Evolutionary conservation across 2,797 vertebrate genomes (phyloP).

Genomic region (Triplophysa bombifrons): DNA sequence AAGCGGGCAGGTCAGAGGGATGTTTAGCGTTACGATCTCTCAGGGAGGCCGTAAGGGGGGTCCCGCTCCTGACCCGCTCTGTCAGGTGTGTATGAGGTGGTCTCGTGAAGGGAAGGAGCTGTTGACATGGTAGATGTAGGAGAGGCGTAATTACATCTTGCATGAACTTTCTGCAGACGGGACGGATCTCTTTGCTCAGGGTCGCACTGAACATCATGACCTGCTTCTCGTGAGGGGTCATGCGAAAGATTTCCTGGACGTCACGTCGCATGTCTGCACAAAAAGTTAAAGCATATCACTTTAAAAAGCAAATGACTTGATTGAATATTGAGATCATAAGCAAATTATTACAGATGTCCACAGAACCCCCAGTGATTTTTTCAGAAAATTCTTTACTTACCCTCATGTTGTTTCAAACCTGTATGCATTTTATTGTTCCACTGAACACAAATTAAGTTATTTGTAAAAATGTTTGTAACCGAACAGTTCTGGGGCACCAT

Average conservation of each 20-base stretch:
- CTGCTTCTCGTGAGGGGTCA: conserved; percentile 88
- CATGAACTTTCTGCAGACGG: conserved; percentile 89
- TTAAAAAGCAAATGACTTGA: background rate
- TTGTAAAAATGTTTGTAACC: too few relatives aligned
- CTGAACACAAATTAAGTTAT: too few relatives aligned
- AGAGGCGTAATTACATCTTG: conserved; percentile 85
- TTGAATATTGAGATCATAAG: background rate
- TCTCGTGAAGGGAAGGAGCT: conserved; percentile 42
- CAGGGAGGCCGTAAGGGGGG: conserved; percentile 29
- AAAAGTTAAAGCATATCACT: background rate
- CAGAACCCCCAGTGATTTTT: too few relatives aligned
- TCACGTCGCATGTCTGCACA: conserved; percentile 82
- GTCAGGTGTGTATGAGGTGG: conserved; percentile 34
- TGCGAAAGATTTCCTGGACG: conserved; percentile 88
- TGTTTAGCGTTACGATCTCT: conserved; percentile 18
- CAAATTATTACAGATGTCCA: background rate
- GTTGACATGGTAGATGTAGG: conserved; percentile 59
- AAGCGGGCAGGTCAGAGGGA: conserved; percentile 2
- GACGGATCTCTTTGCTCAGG: conserved; percentile 86
- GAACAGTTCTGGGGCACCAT: too few relatives aligned
- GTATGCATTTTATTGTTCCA: too few relatives aligned
- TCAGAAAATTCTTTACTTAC: too few relatives aligned
- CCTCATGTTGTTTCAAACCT: too few relatives aligned
- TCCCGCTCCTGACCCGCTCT: conserved; percentile 15
- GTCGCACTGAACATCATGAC: conserved; percentile 91